Evolutionary conservation across 2,888 invertebrate species (phyloP), one percentile per base, ranked within the genome.

Genomic region (Leptopilina drosophilae): DNA sequence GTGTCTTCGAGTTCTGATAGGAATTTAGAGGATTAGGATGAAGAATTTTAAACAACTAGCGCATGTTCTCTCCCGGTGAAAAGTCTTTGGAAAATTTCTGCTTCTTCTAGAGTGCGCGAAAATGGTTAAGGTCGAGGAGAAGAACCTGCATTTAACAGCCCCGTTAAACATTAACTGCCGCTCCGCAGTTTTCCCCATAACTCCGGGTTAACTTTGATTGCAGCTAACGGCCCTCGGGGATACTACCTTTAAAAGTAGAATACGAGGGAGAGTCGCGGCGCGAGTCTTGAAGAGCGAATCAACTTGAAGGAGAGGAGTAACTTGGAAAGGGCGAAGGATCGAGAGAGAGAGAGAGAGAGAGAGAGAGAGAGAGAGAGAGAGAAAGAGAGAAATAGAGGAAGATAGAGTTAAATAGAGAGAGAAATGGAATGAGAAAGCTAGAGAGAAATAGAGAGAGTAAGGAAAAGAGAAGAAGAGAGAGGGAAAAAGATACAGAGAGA

Each of bases 131-230:
- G 80, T 81, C 82, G 83, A 85, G 81, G 78, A 86, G 87, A 85
- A 84, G 84, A 82, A 81, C 84, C 87, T 89, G 89, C 87, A 87
- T 90, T 91, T 90, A 91, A 90, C 89, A 89, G 87, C 87, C 86
- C 88, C 89, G 89, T 91, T 89, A 90, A 91, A 90, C 89, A 90
- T 90, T 90, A 90, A 91, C 89, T 89, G 88, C 88, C 87, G 87
- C 85, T 87, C 88, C 86, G 85, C 87, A 90, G 87, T 89, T 89
- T 89, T 87, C 87, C 85, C 87, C 87, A 88, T 89, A 90, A 90
- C 88, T 90, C 86, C 85, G 87, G 88, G 88, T 89, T 90, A 90
- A 91, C 90, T 91, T 91, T 90, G 91, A 91, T 91, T 91, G 90
- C 88, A 90, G 88, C 87, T 88, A 89, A 90, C 89, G 88, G 88